Conservation (phyloP, 2,888 invertebrate genomes). For the Scaptomyza caliginosa region DNA sequence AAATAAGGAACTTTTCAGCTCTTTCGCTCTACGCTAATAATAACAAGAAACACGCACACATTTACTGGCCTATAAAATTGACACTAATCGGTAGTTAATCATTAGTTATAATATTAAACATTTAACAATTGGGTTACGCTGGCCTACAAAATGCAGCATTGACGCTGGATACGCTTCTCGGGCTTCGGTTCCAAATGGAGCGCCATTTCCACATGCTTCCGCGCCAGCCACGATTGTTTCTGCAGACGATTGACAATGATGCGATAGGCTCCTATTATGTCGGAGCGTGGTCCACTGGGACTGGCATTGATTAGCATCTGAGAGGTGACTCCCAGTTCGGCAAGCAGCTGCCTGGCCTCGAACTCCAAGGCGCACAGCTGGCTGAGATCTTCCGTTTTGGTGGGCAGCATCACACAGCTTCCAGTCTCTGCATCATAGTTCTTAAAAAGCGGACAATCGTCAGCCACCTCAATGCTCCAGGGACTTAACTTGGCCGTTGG, state of each 20-base stretch:
- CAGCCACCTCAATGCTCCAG: slow-evolving; percentile 77
- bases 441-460: slow-evolving; percentile 81
- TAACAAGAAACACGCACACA: slow-evolving; percentile 41
- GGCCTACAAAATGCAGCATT: slow-evolving; percentile 81
- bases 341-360: slow-evolving; percentile 85
- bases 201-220: slow-evolving; percentile 83
- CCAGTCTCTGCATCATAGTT: slow-evolving; percentile 84
- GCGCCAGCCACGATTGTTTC: slow-evolving; percentile 83
- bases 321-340: slow-evolving; percentile 86
- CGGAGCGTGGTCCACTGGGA: slow-evolving; percentile 86
- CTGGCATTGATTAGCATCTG: slow-evolving; percentile 86
- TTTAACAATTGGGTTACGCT: slow-evolving; percentile 19
- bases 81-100: slow-evolving; percentile 28
- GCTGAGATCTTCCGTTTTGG: slow-evolving; percentile 81
- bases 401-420: slow-evolving; percentile 84
- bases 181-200: slow-evolving; percentile 81
- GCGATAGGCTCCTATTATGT: slow-evolving; percentile 89
- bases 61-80: slow-evolving; percentile 34
- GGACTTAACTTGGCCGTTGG: slow-evolving; percentile 64
- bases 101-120: slow-evolving; percentile 11
- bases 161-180: slow-evolving; percentile 80
- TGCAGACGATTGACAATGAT: slow-evolving; percentile 87
- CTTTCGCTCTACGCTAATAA: slow-evolving; percentile 38
- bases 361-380: slow-evolving; percentile 84
- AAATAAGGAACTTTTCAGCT: slow-evolving; percentile 63